Base-by-base conservation (phyloP, 1,140 invertebrate species). In the Sinella curviseta region DNA sequence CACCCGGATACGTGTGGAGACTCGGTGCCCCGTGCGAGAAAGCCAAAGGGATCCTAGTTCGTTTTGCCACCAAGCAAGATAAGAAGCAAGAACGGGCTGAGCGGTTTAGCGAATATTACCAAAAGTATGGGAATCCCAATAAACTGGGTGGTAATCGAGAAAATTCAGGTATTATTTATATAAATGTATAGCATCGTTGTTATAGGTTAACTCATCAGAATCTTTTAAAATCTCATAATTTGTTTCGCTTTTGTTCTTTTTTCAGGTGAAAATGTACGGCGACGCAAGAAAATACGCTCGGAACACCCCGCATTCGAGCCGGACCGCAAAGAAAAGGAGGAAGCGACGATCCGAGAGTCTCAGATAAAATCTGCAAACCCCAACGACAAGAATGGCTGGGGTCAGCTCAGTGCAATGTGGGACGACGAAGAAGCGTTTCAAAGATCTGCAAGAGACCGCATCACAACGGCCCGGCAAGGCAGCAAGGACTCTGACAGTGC, bases 1-100 rank as follows among this genome's bases (percentile, higher is more conserved):
- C 92, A 26, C 91, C 91, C 39, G 92, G 94, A 1, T 54, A 78
- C 55, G 89, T 90, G 84, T 95, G 93, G 94, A 87, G 93, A 80
- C 90, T 93, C 86, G 93, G 92, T 14, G 84, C 89, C 1, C 73
- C 80, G 0, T 75, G 76, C 76, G 20, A 73, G 17, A 77, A 77
- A 60, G 89, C 91, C 14, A 91, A 92, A 86, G 89, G 88, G 77
- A 89, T 95, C 77, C 89, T 94, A 77, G 87, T 95, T 80, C 87
- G 93, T 81, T 94, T 93, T 89, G 92, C 93, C 65, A 92, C 89
- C 28, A 89, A 88, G 84, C 85, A 88, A 77, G 92, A 94, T 84
- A 89, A 88, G 81, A 92, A 93, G 84, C 86, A 89, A 26, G 85
- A 86, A 78, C 89, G 90, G 80, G 88, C 90, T 36, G 90, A 92